Base-by-base conservation (phyloP, 2,888 invertebrate genomes). In the Cosmia pyralina region DNA sequence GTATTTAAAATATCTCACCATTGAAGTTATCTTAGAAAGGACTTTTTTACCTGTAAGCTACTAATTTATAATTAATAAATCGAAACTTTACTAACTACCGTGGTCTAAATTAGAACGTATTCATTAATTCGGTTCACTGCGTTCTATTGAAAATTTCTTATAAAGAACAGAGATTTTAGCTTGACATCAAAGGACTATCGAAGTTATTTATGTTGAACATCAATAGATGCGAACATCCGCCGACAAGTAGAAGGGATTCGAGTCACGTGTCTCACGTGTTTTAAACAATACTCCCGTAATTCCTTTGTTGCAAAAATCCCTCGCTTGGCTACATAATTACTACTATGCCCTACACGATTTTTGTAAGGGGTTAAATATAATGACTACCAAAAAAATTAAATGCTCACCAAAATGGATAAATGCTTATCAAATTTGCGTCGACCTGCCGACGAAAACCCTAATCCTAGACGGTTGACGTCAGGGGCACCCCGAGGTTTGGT, bases 161-260 rank as follows among this genome's bases (percentile, higher is more conserved):
- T 19, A 19, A 58, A 10, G 17, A 58, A 50, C 2, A n/a, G 34
- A 19, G 19, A 11, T 44, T 19, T 22, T 22, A 3, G 3, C 22
- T 53, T 15, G 15, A 70, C 13, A 38, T 34, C 15, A 52, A 72
- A 60, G 19, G 2, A 22, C 38, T 22, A 22, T 34, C n/a, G 19
- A 60, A 60, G 38, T 38, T 55, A 38, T 55, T 22, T 17, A 62
- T 55, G 38, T 17, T 15, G 38, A 46, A 46, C 71, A 55, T 55
- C 72, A 48, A 57, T 72, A 55, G 2, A 48, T 19, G 17, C 17
- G 53, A 6, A 38, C 22, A 19, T 50, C 3, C 2, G 15, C 8
- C 38, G 38, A 38, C 19, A 19, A 46, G 62, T 46, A 13, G 4
- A 44, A 44, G 44, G 4, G 44, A 46, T 22, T 46, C 22, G 11